Percentiles rank a stretch among this genome's conserved stretches.
These are phyloP conservation scores for Arenaria interpres DNA, from an alignment of 2,113 vertebrate species.

Conservation along the genomic window DNA sequence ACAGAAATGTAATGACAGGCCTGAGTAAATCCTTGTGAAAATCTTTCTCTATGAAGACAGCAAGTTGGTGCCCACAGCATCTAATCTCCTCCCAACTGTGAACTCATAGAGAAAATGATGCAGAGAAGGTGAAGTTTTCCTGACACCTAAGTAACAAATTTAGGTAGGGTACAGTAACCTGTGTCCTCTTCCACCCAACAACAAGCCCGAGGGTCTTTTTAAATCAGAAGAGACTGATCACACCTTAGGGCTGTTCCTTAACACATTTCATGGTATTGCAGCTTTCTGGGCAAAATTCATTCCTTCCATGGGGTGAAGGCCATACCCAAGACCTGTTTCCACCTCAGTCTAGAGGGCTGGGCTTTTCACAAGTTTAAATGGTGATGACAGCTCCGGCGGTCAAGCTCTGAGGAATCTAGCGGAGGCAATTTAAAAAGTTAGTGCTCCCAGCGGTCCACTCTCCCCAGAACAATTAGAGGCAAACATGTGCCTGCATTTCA, in stretches of 20 bases:
- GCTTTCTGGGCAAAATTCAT: not conserved
- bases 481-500: slow-evolving; percentile 26
- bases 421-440: slow-evolving; percentile 9
- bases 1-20: not conserved
- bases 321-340: not conserved
- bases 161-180: not conserved
- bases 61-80: not conserved
- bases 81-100: not conserved
- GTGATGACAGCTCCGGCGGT: not conserved
- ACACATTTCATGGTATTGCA: not conserved
- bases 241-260: not conserved
- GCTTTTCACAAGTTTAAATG: not conserved
- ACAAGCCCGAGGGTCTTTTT: not conserved
- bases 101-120: not conserved
- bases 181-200: not conserved
- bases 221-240: not conserved
- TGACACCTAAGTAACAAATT: not conserved
- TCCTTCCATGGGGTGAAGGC: not conserved
- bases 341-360: not conserved
- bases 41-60: not conserved
- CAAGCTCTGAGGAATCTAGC: not conserved
- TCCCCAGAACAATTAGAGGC: slow-evolving; percentile 41
- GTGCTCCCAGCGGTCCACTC: not conserved
- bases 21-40: not conserved
- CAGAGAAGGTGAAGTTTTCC: not conserved